phyloP scores from a whole-genome alignment of 2,113 vertebrate genomes.

The Leptobrachium leishanense region DNA sequence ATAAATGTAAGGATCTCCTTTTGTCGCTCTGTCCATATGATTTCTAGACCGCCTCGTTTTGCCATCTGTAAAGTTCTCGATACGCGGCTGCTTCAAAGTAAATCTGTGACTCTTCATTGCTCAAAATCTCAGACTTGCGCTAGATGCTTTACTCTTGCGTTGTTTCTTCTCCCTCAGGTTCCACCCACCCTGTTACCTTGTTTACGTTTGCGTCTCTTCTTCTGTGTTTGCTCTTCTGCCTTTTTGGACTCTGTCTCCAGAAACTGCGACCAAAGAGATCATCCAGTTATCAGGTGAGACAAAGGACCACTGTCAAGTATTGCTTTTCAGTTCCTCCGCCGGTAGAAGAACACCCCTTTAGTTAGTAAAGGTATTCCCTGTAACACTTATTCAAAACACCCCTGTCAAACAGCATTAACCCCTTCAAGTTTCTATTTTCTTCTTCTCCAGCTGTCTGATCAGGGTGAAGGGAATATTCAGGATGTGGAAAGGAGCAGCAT shows the following conservation, averaged over 20 bases:
- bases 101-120: background rate
- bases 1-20: rapidly evolving
- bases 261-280: constrained; percentile 75
- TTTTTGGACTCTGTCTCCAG: constrained; percentile 79
- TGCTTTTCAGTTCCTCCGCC: background rate
- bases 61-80: too few relatives aligned
- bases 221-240: constrained; percentile 72
- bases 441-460: constrained; percentile 78
- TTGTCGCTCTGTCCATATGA: rapidly evolving
- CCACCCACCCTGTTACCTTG: constrained; percentile 79
- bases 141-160: background rate
- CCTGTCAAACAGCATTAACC: too few relatives aligned
- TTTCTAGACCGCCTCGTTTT: too few relatives aligned
- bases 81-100: too few relatives aligned
- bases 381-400: background rate
- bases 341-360: background rate
- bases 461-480: constrained; percentile 73
- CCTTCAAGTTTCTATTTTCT: too few relatives aligned
- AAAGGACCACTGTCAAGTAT: rapidly evolving
- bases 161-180: constrained; percentile 66
- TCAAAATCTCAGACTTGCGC: background rate
- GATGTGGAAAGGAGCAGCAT: constrained; percentile 83
- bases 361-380: background rate
- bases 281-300: constrained; percentile 78
- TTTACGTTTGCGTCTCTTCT: constrained; percentile 82